Conservation (phyloP, 1,140 invertebrate species). For the Euschistus heros region DNA sequence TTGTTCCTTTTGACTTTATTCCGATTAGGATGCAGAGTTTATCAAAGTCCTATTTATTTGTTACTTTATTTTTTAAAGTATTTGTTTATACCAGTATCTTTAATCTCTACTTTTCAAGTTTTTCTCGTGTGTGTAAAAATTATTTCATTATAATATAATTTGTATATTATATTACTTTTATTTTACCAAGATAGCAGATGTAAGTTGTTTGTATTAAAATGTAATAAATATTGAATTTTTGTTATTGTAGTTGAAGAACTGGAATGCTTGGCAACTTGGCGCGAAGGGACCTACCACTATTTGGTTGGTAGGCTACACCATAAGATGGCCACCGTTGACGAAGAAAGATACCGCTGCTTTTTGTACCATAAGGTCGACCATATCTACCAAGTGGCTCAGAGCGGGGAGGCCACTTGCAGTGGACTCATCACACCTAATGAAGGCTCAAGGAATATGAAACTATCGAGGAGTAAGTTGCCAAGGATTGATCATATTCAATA, state of each 20-base stretch:
- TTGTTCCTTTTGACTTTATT: too few relatives aligned
- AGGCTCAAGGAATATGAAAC: slow-evolving; percentile 50
- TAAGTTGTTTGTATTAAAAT: background rate
- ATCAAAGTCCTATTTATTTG: too few relatives aligned
- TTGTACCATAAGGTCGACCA: slow-evolving; percentile 43
- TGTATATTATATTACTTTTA: too few relatives aligned
- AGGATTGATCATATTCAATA: too few relatives aligned
- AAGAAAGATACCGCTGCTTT: slow-evolving; percentile 58
- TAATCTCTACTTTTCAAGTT: too few relatives aligned
- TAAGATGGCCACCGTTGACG: slow-evolving; percentile 42
- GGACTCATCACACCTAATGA: slow-evolving; percentile 53
- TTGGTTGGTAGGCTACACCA: slow-evolving; percentile 56
- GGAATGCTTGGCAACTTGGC: slow-evolving; percentile 72
- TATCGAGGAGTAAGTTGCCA: slow-evolving; percentile 43
- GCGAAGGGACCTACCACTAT: slow-evolving; percentile 70
- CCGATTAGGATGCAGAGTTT: too few relatives aligned
- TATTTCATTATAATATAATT: too few relatives aligned
- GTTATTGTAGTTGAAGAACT: slow-evolving; percentile 61
- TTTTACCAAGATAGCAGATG: background rate
- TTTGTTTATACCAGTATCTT: too few relatives aligned
- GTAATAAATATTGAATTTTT: background rate
- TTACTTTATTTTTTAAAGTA: too few relatives aligned
- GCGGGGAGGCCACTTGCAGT: slow-evolving; percentile 69
- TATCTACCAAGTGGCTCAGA: slow-evolving; percentile 56
- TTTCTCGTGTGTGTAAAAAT: too few relatives aligned